Conservation (phyloP, 35 echinoderm and acorn worm genomes). For the Strongylocentrotus purpuratus region DNA sequence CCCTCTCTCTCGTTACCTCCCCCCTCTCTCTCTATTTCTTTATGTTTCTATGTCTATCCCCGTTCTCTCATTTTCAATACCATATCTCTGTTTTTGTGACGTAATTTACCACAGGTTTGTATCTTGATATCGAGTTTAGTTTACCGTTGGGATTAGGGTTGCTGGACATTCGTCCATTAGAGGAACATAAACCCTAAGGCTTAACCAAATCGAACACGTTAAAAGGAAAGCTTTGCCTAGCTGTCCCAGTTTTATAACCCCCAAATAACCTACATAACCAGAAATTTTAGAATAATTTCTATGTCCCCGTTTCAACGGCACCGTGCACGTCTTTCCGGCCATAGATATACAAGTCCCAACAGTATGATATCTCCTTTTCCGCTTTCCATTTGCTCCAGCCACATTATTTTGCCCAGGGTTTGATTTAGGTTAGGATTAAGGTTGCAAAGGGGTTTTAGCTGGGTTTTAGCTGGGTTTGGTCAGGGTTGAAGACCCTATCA, state of each 20-base stretch:
- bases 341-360: not conserved
- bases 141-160: not conserved
- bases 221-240: not conserved
- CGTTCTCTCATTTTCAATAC: too few species aligned
- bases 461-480: too few species aligned
- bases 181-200: not conserved
- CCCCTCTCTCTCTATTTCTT: too few species aligned
- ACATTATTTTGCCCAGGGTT: too few species aligned
- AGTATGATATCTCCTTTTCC: not conserved
- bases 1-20: too few species aligned
- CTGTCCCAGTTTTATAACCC: not conserved
- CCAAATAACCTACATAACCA: not conserved
- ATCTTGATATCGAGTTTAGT: not conserved
- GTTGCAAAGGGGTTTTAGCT: too few species aligned
- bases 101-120: not conserved
- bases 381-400: too few species aligned
- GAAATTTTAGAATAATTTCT: slow-evolving; percentile 13
- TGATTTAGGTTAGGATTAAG: too few species aligned
- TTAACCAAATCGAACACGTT: not conserved
- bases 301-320: not conserved
- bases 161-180: not conserved
- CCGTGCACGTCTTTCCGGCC: too few species aligned
- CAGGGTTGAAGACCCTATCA: too few species aligned
- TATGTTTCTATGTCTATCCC: too few species aligned
- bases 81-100: not conserved